Evolutionary conservation across 2,888 invertebrate species (phyloP), one percentile per base, ranked within the genome.

Genomic region (Drosophila neonasuta): DNA sequence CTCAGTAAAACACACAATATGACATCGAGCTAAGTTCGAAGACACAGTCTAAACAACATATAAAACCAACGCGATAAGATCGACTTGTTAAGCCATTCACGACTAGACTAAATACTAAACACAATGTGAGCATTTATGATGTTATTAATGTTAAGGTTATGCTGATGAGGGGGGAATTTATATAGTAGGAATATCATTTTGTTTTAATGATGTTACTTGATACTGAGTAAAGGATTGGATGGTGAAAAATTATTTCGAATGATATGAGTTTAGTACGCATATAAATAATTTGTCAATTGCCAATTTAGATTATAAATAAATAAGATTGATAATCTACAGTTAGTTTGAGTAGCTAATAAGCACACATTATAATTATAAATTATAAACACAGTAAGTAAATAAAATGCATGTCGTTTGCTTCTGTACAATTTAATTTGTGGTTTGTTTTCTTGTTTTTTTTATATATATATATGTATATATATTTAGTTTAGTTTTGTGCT

Each of bases 401-500:
- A 64, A 71, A 46, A 51, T 79, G 54, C 58, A 68, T 67, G 49
- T 70, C 52, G 49, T 61, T 74, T 81, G 44, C 51, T 70, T 67
- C 67, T 79, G 64, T 84, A 75, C 68, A 81, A 54, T 42, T 54
- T 44, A n/a, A 59, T 50, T 72, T 79, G 45, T 46, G 54, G 45
- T 45, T 69, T 46, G n/a, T 54, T 56, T 66, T 62, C 52, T 61
- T 64, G 48, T 72, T 64, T 58, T 62, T 17, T 70, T 55, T 62
- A 64, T 58, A 55, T 63, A 60, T 63, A 60, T 63, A 59, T 52
- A 46, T 58, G 64, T 58, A 55, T 63, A 60, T 65, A 59, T 52
- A 46, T 58, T 71, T 62, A 61, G 68, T 77, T 74, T 64, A 63
- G 70, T 68, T 80, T 77, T 74, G 82, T 77, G 72, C 55, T 81